phyloP scores from a whole-genome alignment of 2,888 invertebrate genomes.

The Pseudolycoriella hygida region DNA sequence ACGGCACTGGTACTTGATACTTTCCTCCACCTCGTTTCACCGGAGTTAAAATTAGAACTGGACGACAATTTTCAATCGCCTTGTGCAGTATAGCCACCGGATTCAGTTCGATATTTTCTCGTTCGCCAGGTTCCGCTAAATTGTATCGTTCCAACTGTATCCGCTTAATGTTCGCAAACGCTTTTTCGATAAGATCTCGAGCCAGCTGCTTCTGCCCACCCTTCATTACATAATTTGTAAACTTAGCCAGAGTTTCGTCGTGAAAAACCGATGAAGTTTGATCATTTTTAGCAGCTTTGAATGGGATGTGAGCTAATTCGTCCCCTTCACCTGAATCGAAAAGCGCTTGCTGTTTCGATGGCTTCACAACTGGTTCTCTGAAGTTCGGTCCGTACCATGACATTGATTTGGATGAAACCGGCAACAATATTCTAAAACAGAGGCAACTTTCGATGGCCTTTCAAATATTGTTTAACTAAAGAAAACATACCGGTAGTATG shows the following conservation, averaged over 20 bases:
- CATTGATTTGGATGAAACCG: slow-evolving; percentile 20
- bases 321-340: slow-evolving; percentile 38
- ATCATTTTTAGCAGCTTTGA: slow-evolving; percentile 53
- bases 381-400: slow-evolving; percentile 35
- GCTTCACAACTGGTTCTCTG: slow-evolving; percentile 45
- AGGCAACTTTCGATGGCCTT: too few species aligned
- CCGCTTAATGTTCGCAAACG: slow-evolving; percentile 70
- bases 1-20: slow-evolving; percentile 87
- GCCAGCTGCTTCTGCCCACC: slow-evolving; percentile 58
- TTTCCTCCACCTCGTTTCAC: slow-evolving; percentile 73
- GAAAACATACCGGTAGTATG: too few species aligned
- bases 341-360: slow-evolving; percentile 40
- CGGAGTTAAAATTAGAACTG: slow-evolving; percentile 54
- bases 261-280: slow-evolving; percentile 58
- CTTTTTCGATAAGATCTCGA: slow-evolving; percentile 46
- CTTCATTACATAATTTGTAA: slow-evolving; percentile 69
- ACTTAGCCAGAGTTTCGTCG: slow-evolving; percentile 55
- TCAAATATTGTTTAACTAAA: too few species aligned
- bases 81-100: slow-evolving; percentile 55
- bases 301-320: slow-evolving; percentile 42
- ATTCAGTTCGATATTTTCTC: slow-evolving; percentile 49
- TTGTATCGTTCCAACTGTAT: slow-evolving; percentile 68
- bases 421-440: not conserved
- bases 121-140: slow-evolving; percentile 42
- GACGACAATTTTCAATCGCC: slow-evolving; percentile 71